Percentiles rank a stretch among this genome's conserved stretches.
phyloP scores from a whole-genome alignment of 2,797 vertebrate genomes.

The Natrix natrix region DNA sequence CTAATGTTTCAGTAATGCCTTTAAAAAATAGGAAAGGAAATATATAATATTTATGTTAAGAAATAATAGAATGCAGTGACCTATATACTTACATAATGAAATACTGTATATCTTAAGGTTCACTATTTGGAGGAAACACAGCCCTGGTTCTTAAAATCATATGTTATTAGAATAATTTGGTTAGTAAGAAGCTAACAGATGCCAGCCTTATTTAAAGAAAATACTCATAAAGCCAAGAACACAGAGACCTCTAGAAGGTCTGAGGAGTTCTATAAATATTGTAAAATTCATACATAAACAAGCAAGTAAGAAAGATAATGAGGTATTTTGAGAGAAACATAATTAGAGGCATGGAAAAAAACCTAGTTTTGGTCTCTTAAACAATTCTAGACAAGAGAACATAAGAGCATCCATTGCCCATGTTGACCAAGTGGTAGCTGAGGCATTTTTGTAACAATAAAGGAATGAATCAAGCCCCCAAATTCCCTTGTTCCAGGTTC shows the following conservation, averaged over 20 bases:
- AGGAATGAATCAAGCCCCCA: neutral
- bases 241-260: neutral
- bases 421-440: neutral
- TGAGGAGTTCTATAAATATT: neutral
- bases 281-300: neutral
- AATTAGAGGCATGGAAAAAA: neutral
- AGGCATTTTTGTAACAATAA: neutral
- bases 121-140: conserved; percentile 1
- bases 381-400: neutral
- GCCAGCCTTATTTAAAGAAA: conserved; percentile 15
- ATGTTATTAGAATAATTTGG: conserved; percentile 3
- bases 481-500: neutral
- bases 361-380: neutral
- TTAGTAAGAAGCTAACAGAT: neutral
- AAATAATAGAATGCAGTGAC: neutral
- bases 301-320: neutral
- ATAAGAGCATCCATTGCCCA: neutral
- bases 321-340: neutral
- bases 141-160: neutral
- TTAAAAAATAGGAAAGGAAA: neutral
- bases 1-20: neutral
- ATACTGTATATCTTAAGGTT: neutral
- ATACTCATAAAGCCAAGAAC: conserved; percentile 18
- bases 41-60: neutral
- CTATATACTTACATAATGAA: neutral